Conservation (phyloP, 2,797 vertebrate species). For the Chelmon rostratus region DNA sequence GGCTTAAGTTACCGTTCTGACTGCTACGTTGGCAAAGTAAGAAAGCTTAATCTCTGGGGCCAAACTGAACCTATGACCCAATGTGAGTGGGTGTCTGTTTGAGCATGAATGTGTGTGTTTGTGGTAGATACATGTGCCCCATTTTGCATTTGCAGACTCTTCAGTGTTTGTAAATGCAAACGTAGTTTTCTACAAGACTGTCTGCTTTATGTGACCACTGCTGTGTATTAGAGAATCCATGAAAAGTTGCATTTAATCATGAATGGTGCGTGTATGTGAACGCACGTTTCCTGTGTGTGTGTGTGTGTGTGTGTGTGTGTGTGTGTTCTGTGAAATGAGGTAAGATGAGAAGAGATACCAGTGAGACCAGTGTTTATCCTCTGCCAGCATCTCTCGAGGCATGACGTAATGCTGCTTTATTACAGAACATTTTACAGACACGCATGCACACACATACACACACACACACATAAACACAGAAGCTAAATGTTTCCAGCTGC, state of each 20-base stretch:
- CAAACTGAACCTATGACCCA: conserved; percentile 64
- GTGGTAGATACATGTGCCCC: background rate
- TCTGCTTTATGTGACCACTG: conserved; percentile 11
- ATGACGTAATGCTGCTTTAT: conserved; percentile 80
- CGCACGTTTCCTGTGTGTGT: conserved; percentile 44
- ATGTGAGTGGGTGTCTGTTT: background rate
- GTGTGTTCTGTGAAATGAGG: conserved; percentile 60
- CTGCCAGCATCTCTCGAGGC: conserved; percentile 79
- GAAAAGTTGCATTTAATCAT: conserved; percentile 43
- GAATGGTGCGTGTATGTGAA: conserved; percentile 53
- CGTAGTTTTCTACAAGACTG: conserved; percentile 7
- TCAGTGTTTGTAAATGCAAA: conserved; percentile 34
- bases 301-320: conserved; percentile 26
- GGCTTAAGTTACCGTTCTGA: conserved; percentile 69
- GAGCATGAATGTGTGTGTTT: background rate
- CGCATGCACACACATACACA: conserved; percentile 27
- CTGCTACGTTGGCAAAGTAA: conserved; percentile 51
- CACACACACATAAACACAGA: conserved; percentile 15
- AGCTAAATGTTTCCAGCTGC: conserved; percentile 69
- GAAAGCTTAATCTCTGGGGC: conserved; percentile 42
- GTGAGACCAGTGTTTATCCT: conserved; percentile 82
- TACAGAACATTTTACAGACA: conserved; percentile 58
- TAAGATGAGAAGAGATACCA: conserved; percentile 77
- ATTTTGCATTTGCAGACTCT: conserved; percentile 17
- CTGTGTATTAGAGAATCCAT: conserved; percentile 31